Percentiles rank a stretch among this genome's conserved stretches.
These are phyloP conservation scores for Ernsta delagoae DNA, from an alignment of 2,888 invertebrate genomes.

Conservation along the genomic window DNA sequence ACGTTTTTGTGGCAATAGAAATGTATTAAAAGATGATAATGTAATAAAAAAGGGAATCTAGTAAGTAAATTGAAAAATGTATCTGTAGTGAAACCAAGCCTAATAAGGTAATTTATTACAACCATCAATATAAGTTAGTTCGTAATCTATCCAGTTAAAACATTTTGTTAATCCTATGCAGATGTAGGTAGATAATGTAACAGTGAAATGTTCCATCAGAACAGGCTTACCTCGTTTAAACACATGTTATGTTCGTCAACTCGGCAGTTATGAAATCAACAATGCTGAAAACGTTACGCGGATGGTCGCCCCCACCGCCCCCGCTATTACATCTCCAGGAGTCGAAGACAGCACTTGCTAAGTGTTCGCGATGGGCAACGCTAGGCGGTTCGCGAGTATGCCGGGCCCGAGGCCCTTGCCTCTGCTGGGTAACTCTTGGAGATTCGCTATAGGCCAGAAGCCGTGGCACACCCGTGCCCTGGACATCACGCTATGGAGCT, in stretches of 20 bases:
- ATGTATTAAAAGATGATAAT: too few relatives aligned
- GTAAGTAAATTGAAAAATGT: too few relatives aligned
- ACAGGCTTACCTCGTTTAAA: neutral
- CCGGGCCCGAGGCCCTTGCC: constrained; percentile 91
- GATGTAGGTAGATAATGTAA: too few relatives aligned
- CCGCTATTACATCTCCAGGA: constrained; percentile 53
- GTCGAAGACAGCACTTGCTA: constrained; percentile 65
- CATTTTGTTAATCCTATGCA: too few relatives aligned
- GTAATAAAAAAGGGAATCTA: too few relatives aligned
- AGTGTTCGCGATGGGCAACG: constrained; percentile 68
- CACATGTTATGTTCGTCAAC: constrained; percentile 49
- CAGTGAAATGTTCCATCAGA: too few relatives aligned
- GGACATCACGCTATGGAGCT: constrained; percentile 77
- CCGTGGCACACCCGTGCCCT: constrained; percentile 83
- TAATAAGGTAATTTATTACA: too few relatives aligned
- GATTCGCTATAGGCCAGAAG: constrained; percentile 86
- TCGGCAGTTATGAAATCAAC: constrained; percentile 69
- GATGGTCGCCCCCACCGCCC: constrained; percentile 68
- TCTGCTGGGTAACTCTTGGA: constrained; percentile 91
- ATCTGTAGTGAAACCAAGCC: too few relatives aligned
- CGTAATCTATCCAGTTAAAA: too few relatives aligned
- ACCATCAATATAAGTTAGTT: too few relatives aligned
- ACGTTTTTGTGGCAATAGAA: too few relatives aligned
- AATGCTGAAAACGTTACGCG: constrained; percentile 71
- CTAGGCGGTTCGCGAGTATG: constrained; percentile 86